Evolutionary conservation across 2,888 invertebrate species (phyloP).

Genomic region (Escarpia spicata): DNA sequence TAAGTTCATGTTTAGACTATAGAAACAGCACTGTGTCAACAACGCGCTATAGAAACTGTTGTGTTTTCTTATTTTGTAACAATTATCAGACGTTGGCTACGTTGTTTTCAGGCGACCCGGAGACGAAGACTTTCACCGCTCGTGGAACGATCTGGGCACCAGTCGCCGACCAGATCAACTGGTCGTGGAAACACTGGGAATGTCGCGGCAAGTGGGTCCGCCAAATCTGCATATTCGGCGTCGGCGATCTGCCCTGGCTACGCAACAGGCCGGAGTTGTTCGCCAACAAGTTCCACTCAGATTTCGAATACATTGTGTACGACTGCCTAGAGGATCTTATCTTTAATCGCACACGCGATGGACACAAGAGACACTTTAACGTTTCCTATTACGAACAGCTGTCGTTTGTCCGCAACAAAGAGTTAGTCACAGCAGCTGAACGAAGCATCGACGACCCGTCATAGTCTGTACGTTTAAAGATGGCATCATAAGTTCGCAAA

Average conservation of each 20-base stretch:
- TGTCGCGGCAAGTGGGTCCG: conserved; percentile 54
- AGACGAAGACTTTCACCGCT: conserved; percentile 37
- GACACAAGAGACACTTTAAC: conserved; percentile 20
- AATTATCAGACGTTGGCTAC: not conserved
- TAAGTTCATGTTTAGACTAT: too few species aligned
- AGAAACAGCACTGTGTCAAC: too few species aligned
- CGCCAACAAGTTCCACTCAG: conserved; percentile 54
- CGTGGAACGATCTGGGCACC: conserved; percentile 36
- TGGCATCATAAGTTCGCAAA: too few species aligned
- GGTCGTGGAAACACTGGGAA: conserved; percentile 37
- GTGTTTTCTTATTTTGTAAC: too few species aligned
- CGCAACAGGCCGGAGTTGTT: conserved; percentile 51
- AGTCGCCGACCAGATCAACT: conserved; percentile 33
- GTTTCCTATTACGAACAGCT: conserved; percentile 33
- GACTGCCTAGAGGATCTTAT: conserved; percentile 41
- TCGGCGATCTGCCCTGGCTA: conserved; percentile 51
- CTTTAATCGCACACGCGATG: conserved; percentile 34
- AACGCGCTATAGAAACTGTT: too few species aligned
- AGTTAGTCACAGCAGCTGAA: conserved; percentile 6
- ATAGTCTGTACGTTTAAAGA: not conserved
- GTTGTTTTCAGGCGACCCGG: conserved; percentile 37
- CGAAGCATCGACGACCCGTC: not conserved
- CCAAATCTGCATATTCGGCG: conserved; percentile 56
- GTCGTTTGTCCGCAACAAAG: conserved; percentile 32
- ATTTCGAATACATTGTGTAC: conserved; percentile 35